Evolutionary conservation across 2,888 invertebrate genomes (phyloP).

Genomic region (Toxonevra muliebris): DNA sequence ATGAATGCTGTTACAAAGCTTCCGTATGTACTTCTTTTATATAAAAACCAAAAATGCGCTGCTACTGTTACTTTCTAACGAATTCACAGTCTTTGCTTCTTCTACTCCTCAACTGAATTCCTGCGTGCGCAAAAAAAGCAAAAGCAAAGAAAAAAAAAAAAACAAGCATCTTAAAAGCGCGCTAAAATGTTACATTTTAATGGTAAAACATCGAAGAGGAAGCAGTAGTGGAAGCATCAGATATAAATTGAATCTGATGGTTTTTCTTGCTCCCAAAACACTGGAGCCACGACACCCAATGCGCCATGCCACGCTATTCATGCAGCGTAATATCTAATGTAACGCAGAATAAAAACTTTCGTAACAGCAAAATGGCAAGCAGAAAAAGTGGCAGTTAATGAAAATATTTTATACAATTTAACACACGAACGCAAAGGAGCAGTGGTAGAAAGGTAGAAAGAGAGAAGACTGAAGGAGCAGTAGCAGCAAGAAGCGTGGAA

Average conservation of each 20-base stretch:
- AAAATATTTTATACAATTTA: conserved; percentile 29
- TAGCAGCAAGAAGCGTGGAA: not conserved
- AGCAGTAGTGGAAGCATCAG: not conserved
- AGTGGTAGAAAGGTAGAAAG: not conserved
- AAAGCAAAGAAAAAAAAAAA: not conserved
- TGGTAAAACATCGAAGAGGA: conserved; percentile 2
- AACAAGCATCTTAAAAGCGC: conserved; percentile 29
- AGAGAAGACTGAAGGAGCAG: not conserved
- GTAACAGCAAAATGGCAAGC: not conserved
- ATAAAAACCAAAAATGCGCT: no score
- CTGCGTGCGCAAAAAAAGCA: not conserved
- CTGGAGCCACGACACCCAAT: not conserved
- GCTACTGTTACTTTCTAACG: no score
- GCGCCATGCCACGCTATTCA: not conserved
- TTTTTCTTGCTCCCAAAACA: not conserved
- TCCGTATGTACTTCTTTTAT: no score
- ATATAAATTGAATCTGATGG: conserved; percentile 25
- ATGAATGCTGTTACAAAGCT: no score
- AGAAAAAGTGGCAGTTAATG: conserved; percentile 30
- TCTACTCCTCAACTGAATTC: no score
- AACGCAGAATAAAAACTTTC: not conserved
- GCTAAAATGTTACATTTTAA: conserved; percentile 23
- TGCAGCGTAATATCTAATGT: not conserved
- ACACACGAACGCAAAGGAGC: no score
- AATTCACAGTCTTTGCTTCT: no score